Conservation (phyloP, 2,888 invertebrate genomes). For the Timandra comae region DNA sequence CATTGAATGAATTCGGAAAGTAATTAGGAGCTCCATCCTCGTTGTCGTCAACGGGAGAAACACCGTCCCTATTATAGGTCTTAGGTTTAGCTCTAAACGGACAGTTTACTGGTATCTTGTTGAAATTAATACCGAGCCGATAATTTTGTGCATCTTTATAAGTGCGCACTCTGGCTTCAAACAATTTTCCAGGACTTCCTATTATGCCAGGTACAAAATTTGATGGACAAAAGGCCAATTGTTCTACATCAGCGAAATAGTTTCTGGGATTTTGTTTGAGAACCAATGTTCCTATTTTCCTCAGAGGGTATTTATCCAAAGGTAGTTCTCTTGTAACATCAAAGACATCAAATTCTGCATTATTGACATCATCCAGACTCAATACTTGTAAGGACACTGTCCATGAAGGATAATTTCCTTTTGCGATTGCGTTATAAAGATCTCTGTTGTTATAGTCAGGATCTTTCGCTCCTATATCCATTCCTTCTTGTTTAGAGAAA, state of each 20-base stretch:
- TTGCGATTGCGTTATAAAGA: conserved; percentile 88
- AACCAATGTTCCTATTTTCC: conserved; percentile 87
- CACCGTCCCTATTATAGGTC: conserved; percentile 93
- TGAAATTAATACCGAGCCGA: conserved; percentile 92
- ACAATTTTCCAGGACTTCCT: conserved; percentile 92
- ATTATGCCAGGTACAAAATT: conserved; percentile 93
- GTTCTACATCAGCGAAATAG: conserved; percentile 94
- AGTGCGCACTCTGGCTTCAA: conserved; percentile 87
- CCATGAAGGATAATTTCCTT: conserved; percentile 84
- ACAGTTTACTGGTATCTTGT: conserved; percentile 95
- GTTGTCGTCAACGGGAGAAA: conserved; percentile 84
- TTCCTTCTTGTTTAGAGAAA: conserved; percentile 79
- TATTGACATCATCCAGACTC: conserved; percentile 86
- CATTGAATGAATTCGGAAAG: conserved; percentile 94
- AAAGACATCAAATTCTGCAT: conserved; percentile 88
- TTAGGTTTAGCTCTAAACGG: too few relatives aligned
- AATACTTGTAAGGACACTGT: conserved; percentile 87
- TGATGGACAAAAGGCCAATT: conserved; percentile 90
- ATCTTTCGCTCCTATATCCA: conserved; percentile 80
- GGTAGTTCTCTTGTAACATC: conserved; percentile 94
- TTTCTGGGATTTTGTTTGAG: conserved; percentile 91
- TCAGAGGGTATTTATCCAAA: conserved; percentile 84
- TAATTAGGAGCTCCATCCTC: conserved; percentile 94
- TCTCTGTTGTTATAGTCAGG: conserved; percentile 92
- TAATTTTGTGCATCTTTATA: conserved; percentile 90